Percentiles rank a stretch among this genome's conserved stretches.
phyloP scores from a whole-genome alignment of 2,888 invertebrate genomes.

The Cyrtodaria siliqua region DNA sequence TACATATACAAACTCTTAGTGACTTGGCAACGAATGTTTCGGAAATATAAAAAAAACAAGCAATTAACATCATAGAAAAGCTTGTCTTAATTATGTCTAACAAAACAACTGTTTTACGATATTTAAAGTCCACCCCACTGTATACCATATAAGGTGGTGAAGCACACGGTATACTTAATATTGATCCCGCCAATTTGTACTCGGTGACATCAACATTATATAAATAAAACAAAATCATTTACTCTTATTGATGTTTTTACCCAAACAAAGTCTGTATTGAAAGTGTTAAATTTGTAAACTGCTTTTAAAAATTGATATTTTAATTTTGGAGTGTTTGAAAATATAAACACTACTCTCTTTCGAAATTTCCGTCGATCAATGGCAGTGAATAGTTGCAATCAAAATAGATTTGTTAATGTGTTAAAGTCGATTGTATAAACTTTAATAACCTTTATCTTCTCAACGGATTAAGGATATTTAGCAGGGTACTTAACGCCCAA shows the following conservation, averaged over 20 bases:
- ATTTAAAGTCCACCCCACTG: too few species aligned
- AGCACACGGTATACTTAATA: not conserved
- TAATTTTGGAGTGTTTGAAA: conserved; percentile 21
- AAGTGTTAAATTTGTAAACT: conserved; percentile 23
- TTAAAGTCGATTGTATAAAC: conserved; percentile 50
- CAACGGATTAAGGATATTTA: conserved; percentile 39
- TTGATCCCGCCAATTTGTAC: conserved; percentile 23
- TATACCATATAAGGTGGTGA: too few species aligned
- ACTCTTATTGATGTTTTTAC: conserved; percentile 20
- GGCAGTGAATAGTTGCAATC: conserved; percentile 13
- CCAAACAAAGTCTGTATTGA: conserved; percentile 43
- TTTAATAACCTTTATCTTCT: conserved; percentile 44
- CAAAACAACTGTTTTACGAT: too few species aligned
- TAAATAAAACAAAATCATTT: conserved; percentile 35
- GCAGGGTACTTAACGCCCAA: conserved; percentile 45
- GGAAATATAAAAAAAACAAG: too few species aligned
- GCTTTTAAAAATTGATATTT: conserved; percentile 33
- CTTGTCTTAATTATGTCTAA: too few species aligned
- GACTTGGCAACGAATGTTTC: too few species aligned
- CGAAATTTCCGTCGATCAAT: conserved; percentile 16
- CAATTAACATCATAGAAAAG: too few species aligned
- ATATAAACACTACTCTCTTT: conserved; percentile 35
- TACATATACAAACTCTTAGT: too few species aligned
- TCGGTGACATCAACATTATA: conserved; percentile 23
- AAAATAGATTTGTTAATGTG: conserved; percentile 24